Conservation (phyloP, 2,797 vertebrate genomes). For the Characodon lateralis region DNA sequence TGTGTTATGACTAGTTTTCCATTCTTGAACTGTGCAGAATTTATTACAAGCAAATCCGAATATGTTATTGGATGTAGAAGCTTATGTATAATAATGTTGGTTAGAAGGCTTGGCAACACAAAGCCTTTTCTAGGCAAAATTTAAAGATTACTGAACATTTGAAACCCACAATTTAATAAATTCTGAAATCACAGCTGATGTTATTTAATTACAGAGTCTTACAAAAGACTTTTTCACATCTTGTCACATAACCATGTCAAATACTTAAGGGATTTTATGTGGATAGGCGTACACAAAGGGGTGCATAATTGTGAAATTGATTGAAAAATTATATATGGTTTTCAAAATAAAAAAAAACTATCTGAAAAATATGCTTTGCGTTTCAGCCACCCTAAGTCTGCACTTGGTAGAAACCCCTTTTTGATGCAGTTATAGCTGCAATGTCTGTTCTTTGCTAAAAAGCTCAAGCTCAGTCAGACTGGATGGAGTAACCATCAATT, state of each 20-base stretch:
- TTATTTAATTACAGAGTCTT: constrained; percentile 5
- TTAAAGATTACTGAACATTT: not conserved
- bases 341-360: not conserved
- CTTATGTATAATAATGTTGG: not conserved
- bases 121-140: constrained; percentile 1
- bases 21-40: constrained; percentile 20
- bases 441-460: not conserved
- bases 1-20: constrained; percentile 20
- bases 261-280: not conserved
- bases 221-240: not conserved
- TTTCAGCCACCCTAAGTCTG: not conserved
- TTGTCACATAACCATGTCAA: not conserved
- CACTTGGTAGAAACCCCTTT: not conserved
- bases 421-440: not conserved
- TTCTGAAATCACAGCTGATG: constrained; percentile 1
- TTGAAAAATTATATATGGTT: not conserved
- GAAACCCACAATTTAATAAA: not conserved
- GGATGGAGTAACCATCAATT: not conserved
- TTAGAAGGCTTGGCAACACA: constrained; percentile 6
- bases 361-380: not conserved
- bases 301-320: not conserved
- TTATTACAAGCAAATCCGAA: constrained; percentile 21
- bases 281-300: not conserved
- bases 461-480: not conserved
- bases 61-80: constrained; percentile 17